Base-by-base conservation (phyloP, 2,113 vertebrate genomes). In the Malurus alboscapulatus region DNA sequence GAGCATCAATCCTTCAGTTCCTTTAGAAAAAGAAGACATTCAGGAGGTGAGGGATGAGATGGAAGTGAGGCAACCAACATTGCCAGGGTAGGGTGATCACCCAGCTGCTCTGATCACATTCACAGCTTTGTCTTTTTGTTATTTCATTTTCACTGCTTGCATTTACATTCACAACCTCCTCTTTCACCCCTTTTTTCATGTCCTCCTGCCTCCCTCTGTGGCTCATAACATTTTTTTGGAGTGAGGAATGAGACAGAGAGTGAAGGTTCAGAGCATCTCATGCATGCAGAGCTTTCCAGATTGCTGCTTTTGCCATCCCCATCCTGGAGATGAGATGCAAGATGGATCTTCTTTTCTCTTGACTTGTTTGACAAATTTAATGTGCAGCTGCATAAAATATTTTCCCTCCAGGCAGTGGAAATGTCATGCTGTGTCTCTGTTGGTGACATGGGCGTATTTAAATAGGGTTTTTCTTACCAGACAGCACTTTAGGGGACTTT, bases 361-460 rank as follows among this genome's bases (percentile, higher is more conserved):
- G 74, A 85, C 87, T 92, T 72, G 67, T 95, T 74, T 87, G 71
- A 79, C 77, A 92, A 94, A 89, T 90, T 75, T 68, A 55, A 85
- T 74, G 84, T 85, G 84, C 81, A 85, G 84, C 67, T 55, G 88
- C 84, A 89, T 85, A 63, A 93, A 92, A 88, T 89, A 66, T 88
- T 91, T 88, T 84, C 84, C 81, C 90, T 92, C 62, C n/a, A 87
- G 88, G 86, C 77, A 42, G 47, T 51, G 36, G 77, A 84, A 96
- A 80, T 79, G 66, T 87, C 45, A 1, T 2, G 1, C 84, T 66
- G 48, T 72, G 69, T 74, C 62, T 92, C 62, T 74, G 71, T 71
- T 17, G 30, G 74, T 89, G 88, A 77, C 17, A 21, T 8, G 84
- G 84, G 54, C 3, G 0, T 38, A 16, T 84, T 63, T 75, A 58